These are phyloP conservation scores for Parotocinclus haroldoi DNA, from an alignment of 2,797 vertebrate species.

Conservation along the genomic window DNA sequence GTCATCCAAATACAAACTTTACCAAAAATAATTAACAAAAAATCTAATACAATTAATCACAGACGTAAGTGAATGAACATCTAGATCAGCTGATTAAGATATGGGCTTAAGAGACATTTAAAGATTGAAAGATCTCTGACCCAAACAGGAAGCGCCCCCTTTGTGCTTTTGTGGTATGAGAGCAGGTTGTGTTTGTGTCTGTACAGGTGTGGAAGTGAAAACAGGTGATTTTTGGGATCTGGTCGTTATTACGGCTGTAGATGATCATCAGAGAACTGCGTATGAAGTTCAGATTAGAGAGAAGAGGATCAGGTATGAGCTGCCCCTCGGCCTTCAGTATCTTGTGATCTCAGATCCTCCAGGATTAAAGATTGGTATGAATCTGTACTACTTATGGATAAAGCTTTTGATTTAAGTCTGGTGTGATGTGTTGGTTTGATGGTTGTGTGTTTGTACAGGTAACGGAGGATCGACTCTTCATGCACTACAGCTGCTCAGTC, in stretches of 20 bases:
- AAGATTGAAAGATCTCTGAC: too few relatives aligned
- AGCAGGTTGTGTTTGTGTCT: neutral
- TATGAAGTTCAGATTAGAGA: constrained; percentile 78
- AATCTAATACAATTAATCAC: too few relatives aligned
- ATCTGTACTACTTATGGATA: too few relatives aligned
- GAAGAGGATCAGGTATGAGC: constrained; percentile 75
- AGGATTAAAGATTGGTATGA: constrained; percentile 83
- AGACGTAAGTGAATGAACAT: too few relatives aligned
- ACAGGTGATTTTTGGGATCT: constrained; percentile 83
- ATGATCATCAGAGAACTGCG: constrained; percentile 74
- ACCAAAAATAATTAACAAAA: too few relatives aligned
- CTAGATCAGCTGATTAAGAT: too few relatives aligned
- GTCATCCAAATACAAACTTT: too few relatives aligned
- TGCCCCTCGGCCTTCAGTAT: constrained; percentile 79
- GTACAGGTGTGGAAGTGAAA: constrained; percentile 65
- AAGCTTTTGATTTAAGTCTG: too few relatives aligned
- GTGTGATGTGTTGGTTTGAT: neutral
- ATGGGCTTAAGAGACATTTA: too few relatives aligned
- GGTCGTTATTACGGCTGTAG: constrained; percentile 82
- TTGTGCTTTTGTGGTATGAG: too few relatives aligned
- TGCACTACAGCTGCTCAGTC: constrained; percentile 72
- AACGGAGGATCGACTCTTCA: constrained; percentile 92
- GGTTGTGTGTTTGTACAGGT: constrained; percentile 63
- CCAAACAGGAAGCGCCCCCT: too few relatives aligned
- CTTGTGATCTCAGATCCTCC: constrained; percentile 82